Base-by-base conservation (phyloP, 23 tunicate genomes). In the Trididemnum miniatum region DNA sequence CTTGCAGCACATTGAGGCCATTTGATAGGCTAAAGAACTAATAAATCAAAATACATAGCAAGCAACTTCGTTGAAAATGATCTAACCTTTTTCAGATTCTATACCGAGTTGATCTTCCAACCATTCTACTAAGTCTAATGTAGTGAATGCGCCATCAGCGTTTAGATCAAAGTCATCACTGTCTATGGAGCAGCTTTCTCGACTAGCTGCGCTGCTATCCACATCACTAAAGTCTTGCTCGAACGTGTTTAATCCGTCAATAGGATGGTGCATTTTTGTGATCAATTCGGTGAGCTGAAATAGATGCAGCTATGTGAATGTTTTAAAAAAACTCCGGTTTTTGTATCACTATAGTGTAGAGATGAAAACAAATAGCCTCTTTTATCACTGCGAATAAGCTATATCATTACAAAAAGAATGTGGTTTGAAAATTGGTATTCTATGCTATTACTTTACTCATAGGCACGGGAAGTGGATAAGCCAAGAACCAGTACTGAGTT, bases 91-190 rank as follows among this genome's bases (percentile, higher is more conserved):
- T 31, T 78, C 65, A 18, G 71, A 33, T 22, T 35, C 36, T 0
- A 78, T 74, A 2, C 74, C 74, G 60, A 83, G 35, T 26, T 73
- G 28, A 15, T 57, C 28, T 73, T 35, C 74, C 15, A 83, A 37
- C 87, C 87, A 83, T 3, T 74, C 52, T 23, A 83, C 36, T 31
- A 83, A 36, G 1, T 66, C 35, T 1, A 73, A 34, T 59, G 87
- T 20, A 0, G 35, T 35, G 37, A 83, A 83, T 2, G 87, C 87
- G 12, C 38, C 75, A 67, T 67, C 75, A 31, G 38, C 38, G 31
- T 67, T 38, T 12, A 5, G 7, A 4, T 22, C 75, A 24, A 5
- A 67, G 3, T 31, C 37, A 5, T 4, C 38, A 9, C 32, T 33
- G 37, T 4, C 12, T 30, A 4, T 7, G 38, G 38, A 22, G 32